Percentiles rank a stretch among this genome's conserved stretches.
Evolutionary conservation across 2,888 invertebrate genomes (phyloP).

Genomic region (Andrena camellia): DNA sequence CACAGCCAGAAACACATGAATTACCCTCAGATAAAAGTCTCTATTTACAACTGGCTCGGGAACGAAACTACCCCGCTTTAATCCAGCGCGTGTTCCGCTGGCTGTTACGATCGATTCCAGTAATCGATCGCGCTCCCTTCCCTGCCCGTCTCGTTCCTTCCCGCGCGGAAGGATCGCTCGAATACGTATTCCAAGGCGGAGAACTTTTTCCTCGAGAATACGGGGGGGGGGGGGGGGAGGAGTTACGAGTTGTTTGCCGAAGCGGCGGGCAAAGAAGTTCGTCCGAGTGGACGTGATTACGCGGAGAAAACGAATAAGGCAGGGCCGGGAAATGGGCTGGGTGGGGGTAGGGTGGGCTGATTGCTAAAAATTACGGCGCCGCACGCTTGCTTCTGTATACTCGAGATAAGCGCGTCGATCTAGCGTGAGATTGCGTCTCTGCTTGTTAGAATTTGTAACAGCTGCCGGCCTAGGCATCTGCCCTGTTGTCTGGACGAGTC

Average conservation of each 20-base stretch:
- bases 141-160: not conserved
- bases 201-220: slow-evolving; percentile 15
- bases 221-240: not conserved
- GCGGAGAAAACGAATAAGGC: slow-evolving; percentile 50
- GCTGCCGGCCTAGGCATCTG: slow-evolving; percentile 33
- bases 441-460: slow-evolving; percentile 50
- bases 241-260: slow-evolving; percentile 50
- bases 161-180: not conserved
- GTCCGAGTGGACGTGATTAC: slow-evolving; percentile 65
- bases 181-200: slow-evolving; percentile 10
- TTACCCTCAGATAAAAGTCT: slow-evolving; percentile 11
- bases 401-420: slow-evolving; percentile 53
- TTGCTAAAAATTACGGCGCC: slow-evolving; percentile 67
- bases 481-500: slow-evolving; percentile 24
- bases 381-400: slow-evolving; percentile 40
- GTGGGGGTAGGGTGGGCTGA: slow-evolving; percentile 30
- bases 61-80: not conserved
- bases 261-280: slow-evolving; percentile 31
- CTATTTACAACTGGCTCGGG: slow-evolving; percentile 12
- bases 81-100: not conserved
- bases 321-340: slow-evolving; percentile 42
- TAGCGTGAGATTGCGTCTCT: slow-evolving; percentile 58
- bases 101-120: slow-evolving; percentile 13
- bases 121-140: not conserved
- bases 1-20: not conserved